phyloP scores from a whole-genome alignment of 2,888 invertebrate genomes.

The Apotomis capreana region DNA sequence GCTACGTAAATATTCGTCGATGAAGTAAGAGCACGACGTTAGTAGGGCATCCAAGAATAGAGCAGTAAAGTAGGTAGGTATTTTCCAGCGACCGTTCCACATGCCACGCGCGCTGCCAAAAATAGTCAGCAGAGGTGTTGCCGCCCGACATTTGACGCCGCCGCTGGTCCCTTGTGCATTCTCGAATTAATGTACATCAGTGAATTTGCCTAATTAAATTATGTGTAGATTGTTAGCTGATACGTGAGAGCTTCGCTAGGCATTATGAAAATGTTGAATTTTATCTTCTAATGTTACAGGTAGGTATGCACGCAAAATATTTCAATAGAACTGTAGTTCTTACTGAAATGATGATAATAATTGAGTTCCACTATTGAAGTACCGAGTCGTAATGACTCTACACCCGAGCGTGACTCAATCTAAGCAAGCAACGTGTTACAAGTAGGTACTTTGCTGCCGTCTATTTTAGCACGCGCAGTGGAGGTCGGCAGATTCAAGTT shows the following conservation, averaged over 20 bases:
- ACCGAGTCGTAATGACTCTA: not conserved
- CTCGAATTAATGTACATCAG: slow-evolving; percentile 1
- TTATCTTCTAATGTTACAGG: no score
- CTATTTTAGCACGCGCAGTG: slow-evolving; percentile 69
- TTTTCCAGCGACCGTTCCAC: slow-evolving; percentile 78
- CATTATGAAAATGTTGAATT: no score
- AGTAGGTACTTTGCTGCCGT: slow-evolving; percentile 21
- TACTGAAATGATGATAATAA: not conserved
- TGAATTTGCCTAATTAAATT: not conserved
- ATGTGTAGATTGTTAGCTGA: not conserved
- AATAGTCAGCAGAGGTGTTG: slow-evolving; percentile 69
- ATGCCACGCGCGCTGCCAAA: slow-evolving; percentile 74
- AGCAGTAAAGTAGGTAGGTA: slow-evolving; percentile 67
- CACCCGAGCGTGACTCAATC: not conserved
- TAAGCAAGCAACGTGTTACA: slow-evolving; percentile 15
- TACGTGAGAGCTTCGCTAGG: not conserved
- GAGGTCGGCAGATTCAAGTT: slow-evolving; percentile 74
- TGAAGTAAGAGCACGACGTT: slow-evolving; percentile 61
- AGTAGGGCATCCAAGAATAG: slow-evolving; percentile 78
- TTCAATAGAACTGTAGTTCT: no score
- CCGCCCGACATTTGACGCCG: slow-evolving; percentile 66
- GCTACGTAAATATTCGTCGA: slow-evolving; percentile 49
- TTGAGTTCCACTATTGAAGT: not conserved
- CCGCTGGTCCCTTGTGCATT: slow-evolving; percentile 41
- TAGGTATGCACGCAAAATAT: no score